Base-by-base conservation (phyloP, 2,888 invertebrate genomes). In the Ceraclea dissimilis region DNA sequence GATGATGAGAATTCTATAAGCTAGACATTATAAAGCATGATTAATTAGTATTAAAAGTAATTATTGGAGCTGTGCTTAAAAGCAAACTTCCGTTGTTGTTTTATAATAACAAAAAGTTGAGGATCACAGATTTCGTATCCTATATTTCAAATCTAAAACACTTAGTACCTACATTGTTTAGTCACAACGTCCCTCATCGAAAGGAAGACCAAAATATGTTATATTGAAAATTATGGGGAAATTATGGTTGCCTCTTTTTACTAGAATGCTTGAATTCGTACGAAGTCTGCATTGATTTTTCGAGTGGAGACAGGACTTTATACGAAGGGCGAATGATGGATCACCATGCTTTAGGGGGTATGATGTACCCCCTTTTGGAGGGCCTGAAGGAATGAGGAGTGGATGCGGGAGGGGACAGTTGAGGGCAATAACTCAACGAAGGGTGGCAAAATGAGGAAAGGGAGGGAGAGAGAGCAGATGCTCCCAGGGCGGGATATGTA, bases 251-350 rank as follows among this genome's bases (percentile, higher is more conserved):
- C 18, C 6, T 47, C 10, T 47, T 47, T 47, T 47, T 47, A 20
- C 18, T 16, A 47, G 20, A 16, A 18, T 6, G 47, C 13, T 47
- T 19, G 2, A 19, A 10, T 18, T 47, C 17, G 19, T 17, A 10
- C 17, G 19, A 13, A 11, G 6, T 18, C 47, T 10, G 5, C 2
- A 2, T 18, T 17, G 47, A 26, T 39, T 39, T 39, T 13, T 13
- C 22, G 2, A 17, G n/a, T 31, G 16, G 11, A 31, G 50, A 18
- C 16, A 16, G 33, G 50, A 18, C 34, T 33, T 49, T 50, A 43
- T 49, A 50, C 50, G 50, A 50, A 50, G 50, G 56, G 55, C 51
- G 55, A 50, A 58, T 60, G 60, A 60, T 60, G 60, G 60, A 60
- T 60, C 60, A 60, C 60, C 60, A 55, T 56, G 60, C 52, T 43